A percentile compares a stretch with the other conserved stretches of the same genome.
Evolutionary conservation across 2,797 vertebrate genomes (phyloP).

Genomic region (Tangara arthus): DNA sequence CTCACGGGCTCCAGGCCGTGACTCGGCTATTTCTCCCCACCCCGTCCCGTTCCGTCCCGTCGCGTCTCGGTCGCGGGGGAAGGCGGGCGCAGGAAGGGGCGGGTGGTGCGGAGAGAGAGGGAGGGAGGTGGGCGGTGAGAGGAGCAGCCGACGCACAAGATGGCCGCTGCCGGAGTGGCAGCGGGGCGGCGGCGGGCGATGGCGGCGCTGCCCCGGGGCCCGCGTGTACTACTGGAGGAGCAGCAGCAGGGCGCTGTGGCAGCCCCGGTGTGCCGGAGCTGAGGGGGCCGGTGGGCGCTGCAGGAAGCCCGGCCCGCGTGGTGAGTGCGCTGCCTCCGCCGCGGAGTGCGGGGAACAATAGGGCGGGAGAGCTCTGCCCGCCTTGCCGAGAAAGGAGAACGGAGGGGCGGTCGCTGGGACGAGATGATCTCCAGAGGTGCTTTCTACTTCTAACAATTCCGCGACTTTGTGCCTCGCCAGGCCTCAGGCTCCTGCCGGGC

Average conservation of each 20-base stretch:
- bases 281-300: slow-evolving; percentile 60
- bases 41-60: background rate
- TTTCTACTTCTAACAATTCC: background rate
- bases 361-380: background rate
- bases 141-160: slow-evolving; percentile 62
- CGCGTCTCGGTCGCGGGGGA: background rate
- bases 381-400: background rate
- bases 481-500: slow-evolving; percentile 53
- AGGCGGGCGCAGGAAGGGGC: slow-evolving; percentile 63
- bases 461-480: background rate
- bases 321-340: slow-evolving; percentile 48
- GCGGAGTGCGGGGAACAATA: background rate
- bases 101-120: background rate
- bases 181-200: slow-evolving; percentile 41
- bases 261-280: slow-evolving; percentile 67
- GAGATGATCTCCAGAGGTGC: background rate
- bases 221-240: background rate
- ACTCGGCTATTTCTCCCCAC: background rate
- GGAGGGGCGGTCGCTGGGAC: background rate
- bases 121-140: background rate
- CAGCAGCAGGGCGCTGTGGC: slow-evolving; percentile 9
- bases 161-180: slow-evolving; percentile 75
- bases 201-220: background rate
- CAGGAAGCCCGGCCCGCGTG: slow-evolving; percentile 66
- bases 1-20: accelerated